A percentile compares a stretch with the other conserved stretches of the same genome.
phyloP scores from a whole-genome alignment of 2,797 vertebrate genomes.

The Hydrocynus forskahlii region DNA sequence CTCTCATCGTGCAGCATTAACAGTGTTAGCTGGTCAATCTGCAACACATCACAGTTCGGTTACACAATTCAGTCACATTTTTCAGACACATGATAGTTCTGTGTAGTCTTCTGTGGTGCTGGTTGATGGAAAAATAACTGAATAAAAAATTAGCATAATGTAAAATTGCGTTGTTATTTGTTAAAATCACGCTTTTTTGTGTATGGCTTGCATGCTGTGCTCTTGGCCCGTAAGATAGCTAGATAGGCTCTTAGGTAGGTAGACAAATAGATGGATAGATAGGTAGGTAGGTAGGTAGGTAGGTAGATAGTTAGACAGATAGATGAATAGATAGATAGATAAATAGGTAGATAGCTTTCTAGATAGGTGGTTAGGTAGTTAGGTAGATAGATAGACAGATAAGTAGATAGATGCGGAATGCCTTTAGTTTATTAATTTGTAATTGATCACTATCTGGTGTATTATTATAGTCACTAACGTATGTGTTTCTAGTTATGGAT shows the following conservation, averaged over 20 bases:
- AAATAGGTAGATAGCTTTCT: too few relatives aligned
- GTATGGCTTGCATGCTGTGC: conserved; percentile 59
- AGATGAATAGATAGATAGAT: too few relatives aligned
- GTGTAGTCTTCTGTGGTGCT: background rate
- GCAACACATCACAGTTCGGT: background rate
- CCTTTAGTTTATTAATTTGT: conserved; percentile 14
- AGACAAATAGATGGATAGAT: conserved; percentile 9
- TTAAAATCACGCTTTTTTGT: conserved; percentile 34
- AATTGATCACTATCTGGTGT: conserved; percentile 32
- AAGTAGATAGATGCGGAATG: conserved; percentile 33
- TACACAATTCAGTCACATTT: background rate
- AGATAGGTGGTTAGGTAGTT: too few relatives aligned
- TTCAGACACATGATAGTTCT: background rate
- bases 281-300: too few relatives aligned
- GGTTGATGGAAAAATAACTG: background rate
- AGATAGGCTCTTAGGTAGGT: conserved; percentile 24
- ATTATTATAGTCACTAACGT: conserved; percentile 1
- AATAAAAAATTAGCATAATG: background rate
- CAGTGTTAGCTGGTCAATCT: background rate
- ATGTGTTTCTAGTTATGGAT: conserved; percentile 7
- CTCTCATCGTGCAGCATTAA: background rate
- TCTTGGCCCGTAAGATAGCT: conserved; percentile 27
- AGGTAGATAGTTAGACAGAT: too few relatives aligned
- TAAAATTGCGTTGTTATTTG: conserved; percentile 13
- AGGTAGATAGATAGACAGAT: background rate